Base-by-base conservation (phyloP, 2,888 invertebrate genomes). In the Agonopterix arenella region DNA sequence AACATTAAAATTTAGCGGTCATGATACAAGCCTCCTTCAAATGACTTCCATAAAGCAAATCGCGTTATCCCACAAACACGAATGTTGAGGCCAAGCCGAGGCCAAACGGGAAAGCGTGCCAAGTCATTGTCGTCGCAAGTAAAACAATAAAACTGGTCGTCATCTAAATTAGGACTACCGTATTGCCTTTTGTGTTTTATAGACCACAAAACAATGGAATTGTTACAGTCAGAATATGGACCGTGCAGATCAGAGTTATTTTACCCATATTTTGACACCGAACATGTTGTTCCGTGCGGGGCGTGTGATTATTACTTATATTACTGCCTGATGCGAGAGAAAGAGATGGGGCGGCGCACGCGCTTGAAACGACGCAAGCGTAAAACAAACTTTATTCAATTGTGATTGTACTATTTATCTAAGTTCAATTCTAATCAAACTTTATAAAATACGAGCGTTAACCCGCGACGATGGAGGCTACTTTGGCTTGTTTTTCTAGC, bases 51-150 rank as follows among this genome's bases (percentile, higher is more conserved):
- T 61, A 61, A 59, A 56, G 48, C 44, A 41, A 50, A 51, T 48
- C 52, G 57, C 53, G 43, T 46, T 64, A 66, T 63, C 61, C 67
- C 60, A 66, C 60, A 61, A 65, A 69, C 67, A 62, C 61, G 53
- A 63, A 64, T 66, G 61, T 46, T 53, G 51, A 53, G 58, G 54
- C 38, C 47, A 38, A 8, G 11, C 16, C 16, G 16, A 41, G 40
- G 55, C 50, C 53, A 54, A 58, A 53, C 62, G 62, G 66, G 66
- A 73, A 73, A 70, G 62, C 58, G 56, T 52, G 59, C 56, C 49
- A 56, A 50, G 59, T 56, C 50, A 50, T 55, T 52, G 52, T 55
- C 53, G 58, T 58, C 56, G 56, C 60, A 52, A 57, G 52, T 56
- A 57, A 65, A 61, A 66, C 64, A 68, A 70, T 66, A 64, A 62